Evolutionary conservation across 2,888 invertebrate genomes (phyloP), one percentile per base, ranked within the genome.

Genomic region (Mythimna vitellina): DNA sequence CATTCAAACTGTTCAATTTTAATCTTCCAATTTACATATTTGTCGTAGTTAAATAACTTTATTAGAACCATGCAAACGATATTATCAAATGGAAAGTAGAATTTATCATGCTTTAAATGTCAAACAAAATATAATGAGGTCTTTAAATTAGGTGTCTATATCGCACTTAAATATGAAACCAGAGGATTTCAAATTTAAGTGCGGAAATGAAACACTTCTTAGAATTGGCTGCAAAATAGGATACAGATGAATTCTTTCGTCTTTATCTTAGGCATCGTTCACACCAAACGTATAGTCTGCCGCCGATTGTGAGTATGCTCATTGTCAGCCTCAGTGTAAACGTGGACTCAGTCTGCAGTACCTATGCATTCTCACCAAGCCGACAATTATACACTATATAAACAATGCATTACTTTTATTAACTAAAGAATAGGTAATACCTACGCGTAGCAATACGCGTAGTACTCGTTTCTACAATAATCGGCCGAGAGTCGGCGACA

Each of bases 41-140:
- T 56, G 20, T 29, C 35, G 64, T 10, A 58, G 29, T 68, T 58
- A 58, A 65, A 65, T 69, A 63, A 73, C 49, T 51, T 69, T 57
- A 53, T 38, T 74, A 57, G 32, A 62, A 70, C 51, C 25, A 53
- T 25, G 54, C 62, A 65, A 79, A 75, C 54, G n/a, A 53, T 53
- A 29, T 66, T 62, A 80, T 38, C 29, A 14, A 7, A 29, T 49
- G 56, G 67, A 65, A 65, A 76, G 62, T 68, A 46, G 10, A 22
- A 38, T 71, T 56, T 75, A 80, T 57, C 9, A 49, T 3, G 65
- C n/a, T 61, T 42, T 70, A 58, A 70, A 67, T 70, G 64, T 65
- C 65, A 58, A 66, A 58, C 71, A 5, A 62, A 74, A 53, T 67
- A 38, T 64, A 75, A 80, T 79, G 42, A 62, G 7, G 10, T 14